A percentile compares a stretch with the other conserved stretches of the same genome.
Evolutionary conservation across 2,888 invertebrate species (phyloP).

Genomic region (Bruchidius siliquastri): DNA sequence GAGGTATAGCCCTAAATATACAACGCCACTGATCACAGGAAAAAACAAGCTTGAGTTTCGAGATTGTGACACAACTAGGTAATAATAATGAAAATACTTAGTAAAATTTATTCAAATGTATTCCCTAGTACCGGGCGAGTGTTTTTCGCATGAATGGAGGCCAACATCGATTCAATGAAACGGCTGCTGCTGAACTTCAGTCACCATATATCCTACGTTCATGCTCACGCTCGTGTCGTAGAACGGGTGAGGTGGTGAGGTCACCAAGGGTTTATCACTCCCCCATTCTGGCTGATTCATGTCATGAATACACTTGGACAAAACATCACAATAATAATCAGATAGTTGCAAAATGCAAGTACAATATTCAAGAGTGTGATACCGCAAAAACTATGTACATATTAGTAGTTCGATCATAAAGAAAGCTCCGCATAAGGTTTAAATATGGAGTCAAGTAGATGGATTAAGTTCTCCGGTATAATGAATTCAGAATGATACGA

Average conservation of each 20-base stretch:
- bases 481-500: too few relatives aligned
- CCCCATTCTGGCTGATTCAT: too few relatives aligned
- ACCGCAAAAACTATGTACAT: too few relatives aligned
- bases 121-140: neutral
- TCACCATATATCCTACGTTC: neutral
- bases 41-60: slow-evolving; percentile 1
- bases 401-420: too few relatives aligned
- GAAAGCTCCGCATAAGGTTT: too few relatives aligned
- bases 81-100: neutral
- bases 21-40: neutral
- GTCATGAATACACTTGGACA: too few relatives aligned
- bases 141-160: neutral
- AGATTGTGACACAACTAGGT: neutral
- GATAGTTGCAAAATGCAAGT: too few relatives aligned
- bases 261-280: too few relatives aligned
- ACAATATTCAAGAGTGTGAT: too few relatives aligned
- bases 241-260: neutral
- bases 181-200: neutral
- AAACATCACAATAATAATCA: too few relatives aligned
- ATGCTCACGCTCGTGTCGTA: neutral
- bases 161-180: neutral
- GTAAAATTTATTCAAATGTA: neutral
- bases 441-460: too few relatives aligned
- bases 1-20: neutral
- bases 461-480: too few relatives aligned